Conservation (phyloP, 2,888 invertebrate species). For the Lycocerus yunnanus region DNA sequence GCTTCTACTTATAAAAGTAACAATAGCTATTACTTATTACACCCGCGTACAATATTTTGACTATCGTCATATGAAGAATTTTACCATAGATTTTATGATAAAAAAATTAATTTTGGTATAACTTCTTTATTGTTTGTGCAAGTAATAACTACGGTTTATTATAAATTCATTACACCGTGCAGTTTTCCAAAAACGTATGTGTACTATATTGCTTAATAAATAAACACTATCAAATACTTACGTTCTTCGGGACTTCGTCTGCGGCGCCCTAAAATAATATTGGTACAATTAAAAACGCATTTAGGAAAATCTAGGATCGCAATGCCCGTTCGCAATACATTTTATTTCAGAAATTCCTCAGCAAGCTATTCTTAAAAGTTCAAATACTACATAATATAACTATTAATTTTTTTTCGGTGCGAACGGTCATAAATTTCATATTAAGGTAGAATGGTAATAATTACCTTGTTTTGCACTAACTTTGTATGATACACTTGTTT, state of each 20-base stretch:
- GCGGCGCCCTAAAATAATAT: neutral
- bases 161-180: neutral
- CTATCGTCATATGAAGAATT: too few species aligned
- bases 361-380: too few species aligned
- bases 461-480: constrained; percentile 69
- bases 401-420: too few species aligned
- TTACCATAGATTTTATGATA: neutral
- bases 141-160: neutral
- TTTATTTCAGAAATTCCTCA: too few species aligned
- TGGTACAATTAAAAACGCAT: neutral
- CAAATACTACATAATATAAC: too few species aligned
- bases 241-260: neutral
- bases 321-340: too few species aligned
- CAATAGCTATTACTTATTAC: neutral
- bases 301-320: too few species aligned
- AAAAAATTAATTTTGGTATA: neutral
- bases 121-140: neutral
- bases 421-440: neutral
- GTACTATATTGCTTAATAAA: neutral
- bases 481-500: constrained; percentile 79
- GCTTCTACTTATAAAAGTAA: neutral
- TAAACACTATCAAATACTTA: neutral
- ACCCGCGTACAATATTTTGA: neutral
- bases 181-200: neutral
- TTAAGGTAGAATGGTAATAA: neutral